A percentile compares a stretch with the other conserved stretches of the same genome.
These are phyloP conservation scores for Zonotrichia albicollis DNA, from an alignment of 2,797 vertebrate species.

Conservation along the genomic window DNA sequence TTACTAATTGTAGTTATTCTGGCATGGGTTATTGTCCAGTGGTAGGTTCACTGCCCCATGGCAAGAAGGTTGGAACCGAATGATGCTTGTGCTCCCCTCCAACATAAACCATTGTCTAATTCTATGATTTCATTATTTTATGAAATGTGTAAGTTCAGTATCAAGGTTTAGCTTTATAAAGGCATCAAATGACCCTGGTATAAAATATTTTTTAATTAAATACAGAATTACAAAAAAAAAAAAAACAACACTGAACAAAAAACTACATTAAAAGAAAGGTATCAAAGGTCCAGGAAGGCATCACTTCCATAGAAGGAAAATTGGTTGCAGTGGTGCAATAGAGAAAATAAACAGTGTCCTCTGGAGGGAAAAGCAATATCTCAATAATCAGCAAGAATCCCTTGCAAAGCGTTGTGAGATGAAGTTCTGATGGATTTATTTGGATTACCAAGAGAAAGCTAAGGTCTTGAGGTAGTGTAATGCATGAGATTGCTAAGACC, in stretches of 20 bases:
- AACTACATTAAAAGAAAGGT: not conserved
- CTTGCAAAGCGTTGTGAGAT: not conserved
- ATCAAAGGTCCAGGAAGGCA: not conserved
- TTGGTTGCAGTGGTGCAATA: not conserved
- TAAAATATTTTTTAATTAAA: not conserved
- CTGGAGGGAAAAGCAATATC: not conserved
- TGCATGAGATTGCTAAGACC: fast-evolving
- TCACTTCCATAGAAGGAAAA: not conserved
- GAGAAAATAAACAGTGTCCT: not conserved
- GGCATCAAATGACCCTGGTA: not conserved
- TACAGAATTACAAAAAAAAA: not conserved
- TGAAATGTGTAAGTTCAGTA: fast-evolving
- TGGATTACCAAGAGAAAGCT: not conserved
- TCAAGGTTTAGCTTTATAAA: not conserved
- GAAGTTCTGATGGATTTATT: not conserved
- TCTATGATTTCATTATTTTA: not conserved
- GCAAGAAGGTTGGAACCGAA: not conserved
- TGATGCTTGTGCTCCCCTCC: not conserved
- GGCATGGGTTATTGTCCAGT: not conserved
- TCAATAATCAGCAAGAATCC: not conserved
- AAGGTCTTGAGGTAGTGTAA: not conserved
- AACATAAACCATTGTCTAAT: not conserved
- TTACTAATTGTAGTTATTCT: not conserved
- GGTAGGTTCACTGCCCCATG: not conserved
- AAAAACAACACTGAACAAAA: too few relatives aligned